These are phyloP conservation scores for Calycopis cecrops DNA, from an alignment of 1,140 invertebrate species.

Conservation along the genomic window DNA sequence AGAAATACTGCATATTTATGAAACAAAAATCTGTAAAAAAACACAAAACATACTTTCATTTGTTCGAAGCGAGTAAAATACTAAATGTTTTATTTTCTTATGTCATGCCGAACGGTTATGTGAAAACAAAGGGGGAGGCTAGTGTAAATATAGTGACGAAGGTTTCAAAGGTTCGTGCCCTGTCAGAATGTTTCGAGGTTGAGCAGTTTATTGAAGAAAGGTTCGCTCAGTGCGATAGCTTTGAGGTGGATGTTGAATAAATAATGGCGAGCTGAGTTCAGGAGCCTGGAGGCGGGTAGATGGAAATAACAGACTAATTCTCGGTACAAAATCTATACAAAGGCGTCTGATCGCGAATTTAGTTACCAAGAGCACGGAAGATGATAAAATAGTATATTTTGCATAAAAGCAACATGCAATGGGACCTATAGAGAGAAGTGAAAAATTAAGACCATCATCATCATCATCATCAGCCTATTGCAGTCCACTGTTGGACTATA, in stretches of 20 bases:
- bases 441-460: too few relatives aligned
- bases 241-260: constrained; percentile 18
- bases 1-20: not conserved
- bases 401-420: too few relatives aligned
- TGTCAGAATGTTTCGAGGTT: constrained; percentile 7
- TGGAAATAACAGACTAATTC: too few relatives aligned
- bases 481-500: too few relatives aligned
- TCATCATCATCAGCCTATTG: too few relatives aligned
- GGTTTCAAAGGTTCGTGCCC: constrained; percentile 11
- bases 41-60: constrained; percentile 6
- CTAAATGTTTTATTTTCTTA: constrained; percentile 7
- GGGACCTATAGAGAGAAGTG: too few relatives aligned
- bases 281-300: not conserved
- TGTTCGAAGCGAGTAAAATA: not conserved
- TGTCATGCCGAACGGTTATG: not conserved
- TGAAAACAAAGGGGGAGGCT: constrained; percentile 1
- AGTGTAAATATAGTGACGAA: constrained; percentile 16
- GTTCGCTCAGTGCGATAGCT: not conserved
- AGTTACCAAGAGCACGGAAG: too few relatives aligned
- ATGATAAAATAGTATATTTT: too few relatives aligned
- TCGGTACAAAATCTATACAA: too few relatives aligned
- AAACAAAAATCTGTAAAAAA: not conserved
- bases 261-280: constrained; percentile 10
- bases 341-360: too few relatives aligned
- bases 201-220: constrained; percentile 16